Evolutionary conservation across 2,113 vertebrate species (phyloP), one percentile per base, ranked within the genome.

Genomic region (Bufo bufo): DNA sequence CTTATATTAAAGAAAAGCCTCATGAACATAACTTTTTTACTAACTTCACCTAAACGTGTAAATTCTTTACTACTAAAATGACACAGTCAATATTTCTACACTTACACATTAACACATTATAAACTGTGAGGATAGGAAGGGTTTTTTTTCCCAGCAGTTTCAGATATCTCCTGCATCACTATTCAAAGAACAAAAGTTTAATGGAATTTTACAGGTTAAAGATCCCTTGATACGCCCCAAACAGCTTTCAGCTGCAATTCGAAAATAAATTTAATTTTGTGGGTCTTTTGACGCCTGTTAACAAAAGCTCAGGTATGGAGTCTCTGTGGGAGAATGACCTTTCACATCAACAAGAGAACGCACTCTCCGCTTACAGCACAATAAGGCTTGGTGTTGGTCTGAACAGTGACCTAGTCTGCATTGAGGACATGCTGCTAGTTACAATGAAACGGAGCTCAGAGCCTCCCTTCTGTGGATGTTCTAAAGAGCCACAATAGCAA

Each of bases 381-480:
- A 92, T 88, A 77, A 92, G 91, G 54, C 61, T 85, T 19, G 91
- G 86, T n/a, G 78, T 75, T 88, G 92, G 91, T 85, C 90, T 90
- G 89, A 91, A 33, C 47, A 87, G 93, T 95, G 96, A 96, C 94
- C 95, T 93, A 91, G 94, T 94, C 93, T 91, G 95, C 93, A 91
- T 82, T 69, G 77, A 92, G 94, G 92, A 93, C 95, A 94, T 94
- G 93, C 95, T 95, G 95, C 90, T 96, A 89, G 45, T 59, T 91
- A 95, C 94, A 94, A 95, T 91, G 91, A 80, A 90, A 84, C 89
- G 92, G 92, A 91, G 92, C 78, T 91, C 92, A 84, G 90, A 91
- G 90, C 84, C 82, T 89, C 89, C 90, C 90, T 86, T 66, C 79
- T 59, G 78, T 81, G 43, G 47, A 90, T 85, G 92, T 94, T 93